Percentiles rank a stretch among this genome's conserved stretches.
These are phyloP conservation scores for Lamprologus sp. DNA, from an alignment of 2,113 vertebrate species.

Conservation along the genomic window DNA sequence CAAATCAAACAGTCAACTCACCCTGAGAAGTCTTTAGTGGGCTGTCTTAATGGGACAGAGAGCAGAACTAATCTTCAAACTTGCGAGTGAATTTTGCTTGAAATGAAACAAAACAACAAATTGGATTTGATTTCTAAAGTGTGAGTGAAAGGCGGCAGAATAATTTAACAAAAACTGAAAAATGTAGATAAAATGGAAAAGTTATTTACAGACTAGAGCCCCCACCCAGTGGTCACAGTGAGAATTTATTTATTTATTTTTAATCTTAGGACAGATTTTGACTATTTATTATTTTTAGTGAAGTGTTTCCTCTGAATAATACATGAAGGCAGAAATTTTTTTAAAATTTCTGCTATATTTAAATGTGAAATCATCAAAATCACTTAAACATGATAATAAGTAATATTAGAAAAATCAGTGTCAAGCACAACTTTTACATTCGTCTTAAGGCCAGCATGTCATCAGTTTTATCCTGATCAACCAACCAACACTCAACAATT, in stretches of 20 bases:
- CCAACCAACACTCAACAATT: not conserved
- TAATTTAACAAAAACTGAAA: not conserved
- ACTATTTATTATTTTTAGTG: not conserved
- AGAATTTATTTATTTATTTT: not conserved
- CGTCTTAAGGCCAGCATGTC: not conserved
- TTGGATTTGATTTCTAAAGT: not conserved
- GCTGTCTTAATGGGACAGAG: accelerated
- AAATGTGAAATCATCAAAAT: not conserved
- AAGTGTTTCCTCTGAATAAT: not conserved
- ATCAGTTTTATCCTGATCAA: not conserved
- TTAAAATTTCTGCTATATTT: not conserved
- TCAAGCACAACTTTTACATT: not conserved
- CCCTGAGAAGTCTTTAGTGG: not conserved
- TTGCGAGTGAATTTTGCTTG: not conserved
- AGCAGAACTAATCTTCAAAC: not conserved
- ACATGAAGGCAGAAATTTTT: accelerated
- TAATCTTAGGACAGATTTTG: not conserved
- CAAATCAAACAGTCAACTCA: not conserved
- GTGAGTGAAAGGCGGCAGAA: accelerated
- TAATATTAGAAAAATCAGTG: not conserved
- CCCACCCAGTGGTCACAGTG: not conserved
- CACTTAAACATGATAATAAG: accelerated
- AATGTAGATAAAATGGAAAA: not conserved
- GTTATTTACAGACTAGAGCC: not conserved
- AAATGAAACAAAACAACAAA: not conserved